Conservation (phyloP, 2,113 vertebrate species). For the Ardeotis arabs region DNA sequence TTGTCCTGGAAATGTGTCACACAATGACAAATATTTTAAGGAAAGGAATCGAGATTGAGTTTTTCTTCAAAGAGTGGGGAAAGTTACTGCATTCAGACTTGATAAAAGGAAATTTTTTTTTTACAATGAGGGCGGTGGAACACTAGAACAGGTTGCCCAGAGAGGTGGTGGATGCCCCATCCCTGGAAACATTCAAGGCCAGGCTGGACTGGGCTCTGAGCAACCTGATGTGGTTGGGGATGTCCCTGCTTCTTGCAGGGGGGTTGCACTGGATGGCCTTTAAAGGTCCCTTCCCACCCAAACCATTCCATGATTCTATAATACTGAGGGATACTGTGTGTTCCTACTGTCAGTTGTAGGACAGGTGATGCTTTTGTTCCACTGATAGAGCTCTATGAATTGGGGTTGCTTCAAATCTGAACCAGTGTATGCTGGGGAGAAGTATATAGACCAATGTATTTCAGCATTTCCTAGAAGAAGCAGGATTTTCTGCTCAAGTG, state of each 20-base stretch:
- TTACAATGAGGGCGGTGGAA: too few relatives aligned
- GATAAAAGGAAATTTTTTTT: too few relatives aligned
- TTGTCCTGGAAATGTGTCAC: neutral
- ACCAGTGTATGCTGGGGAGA: neutral
- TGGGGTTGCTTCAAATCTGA: neutral
- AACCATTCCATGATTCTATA: neutral
- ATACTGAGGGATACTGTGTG: neutral
- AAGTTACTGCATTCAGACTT: neutral
- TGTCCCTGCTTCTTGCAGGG: too few relatives aligned
- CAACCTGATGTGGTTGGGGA: too few relatives aligned
- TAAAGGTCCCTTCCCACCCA: too few relatives aligned
- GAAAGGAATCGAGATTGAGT: neutral
- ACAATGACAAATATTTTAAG: neutral
- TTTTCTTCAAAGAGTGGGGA: neutral
- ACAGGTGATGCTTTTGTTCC: neutral
- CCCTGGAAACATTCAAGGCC: too few relatives aligned
- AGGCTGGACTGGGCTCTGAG: too few relatives aligned
- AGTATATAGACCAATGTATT: neutral
- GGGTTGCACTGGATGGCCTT: too few relatives aligned
- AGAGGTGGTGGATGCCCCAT: too few relatives aligned
- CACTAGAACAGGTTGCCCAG: too few relatives aligned
- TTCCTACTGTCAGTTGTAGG: neutral
- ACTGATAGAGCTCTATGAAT: neutral
- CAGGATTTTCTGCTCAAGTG: neutral
- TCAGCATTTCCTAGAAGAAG: neutral